Conservation (phyloP, 1,140 invertebrate species). For the Lasaia peninsularis region DNA sequence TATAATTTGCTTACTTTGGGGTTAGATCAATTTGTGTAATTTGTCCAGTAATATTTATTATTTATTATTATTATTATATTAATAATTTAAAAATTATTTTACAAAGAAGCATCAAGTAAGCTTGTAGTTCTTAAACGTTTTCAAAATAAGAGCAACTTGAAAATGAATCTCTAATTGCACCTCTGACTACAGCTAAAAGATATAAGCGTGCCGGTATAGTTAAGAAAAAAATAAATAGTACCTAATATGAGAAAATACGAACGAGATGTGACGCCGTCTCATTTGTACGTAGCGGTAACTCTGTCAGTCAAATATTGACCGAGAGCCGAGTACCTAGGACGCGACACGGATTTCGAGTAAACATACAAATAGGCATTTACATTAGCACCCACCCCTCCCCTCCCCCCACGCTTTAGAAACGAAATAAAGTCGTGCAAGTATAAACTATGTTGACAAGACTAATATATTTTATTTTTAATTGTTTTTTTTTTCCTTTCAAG, state of each 20-base stretch:
- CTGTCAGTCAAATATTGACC: conserved; percentile 67
- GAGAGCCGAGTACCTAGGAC: conserved; percentile 52
- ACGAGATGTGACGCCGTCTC: conserved; percentile 41
- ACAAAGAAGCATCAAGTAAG: no score
- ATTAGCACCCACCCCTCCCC: conserved; percentile 42
- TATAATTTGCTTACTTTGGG: no score
- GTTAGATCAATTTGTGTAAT: no score
- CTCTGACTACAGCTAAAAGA: no score
- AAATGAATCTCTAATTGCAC: no score
- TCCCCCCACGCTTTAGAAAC: conserved; percentile 10
- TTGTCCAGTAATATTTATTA: no score
- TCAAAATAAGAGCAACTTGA: no score
- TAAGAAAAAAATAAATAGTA: conserved; percentile 20
- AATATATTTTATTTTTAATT: not conserved
- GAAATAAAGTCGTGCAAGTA: conserved; percentile 33
- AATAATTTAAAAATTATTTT: no score
- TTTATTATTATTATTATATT: no score
- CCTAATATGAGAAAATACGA: conserved; percentile 24
- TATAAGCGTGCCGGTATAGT: no score
- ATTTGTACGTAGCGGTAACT: conserved; percentile 70
- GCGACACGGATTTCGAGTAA: conserved; percentile 70
- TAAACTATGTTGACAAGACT: conserved; percentile 17
- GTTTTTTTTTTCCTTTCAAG: no score
- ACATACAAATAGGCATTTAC: conserved; percentile 70
- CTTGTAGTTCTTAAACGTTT: no score